Percentiles rank a stretch among this genome's conserved stretches.
Conservation (phyloP, 2,888 invertebrate genomes). For the Cyaniris semiargus region DNA sequence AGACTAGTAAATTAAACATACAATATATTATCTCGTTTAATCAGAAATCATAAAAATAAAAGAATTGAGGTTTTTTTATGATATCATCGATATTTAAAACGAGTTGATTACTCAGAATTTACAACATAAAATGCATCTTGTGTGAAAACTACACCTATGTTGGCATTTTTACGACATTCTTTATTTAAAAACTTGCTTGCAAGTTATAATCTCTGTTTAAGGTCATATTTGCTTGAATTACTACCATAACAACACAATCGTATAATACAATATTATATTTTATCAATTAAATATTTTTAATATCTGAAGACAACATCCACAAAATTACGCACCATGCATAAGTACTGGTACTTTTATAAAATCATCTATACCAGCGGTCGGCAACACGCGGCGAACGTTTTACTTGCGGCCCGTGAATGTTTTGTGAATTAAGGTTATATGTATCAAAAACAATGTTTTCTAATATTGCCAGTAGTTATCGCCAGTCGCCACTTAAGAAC, state of each 20-base stretch:
- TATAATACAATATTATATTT: too few species aligned
- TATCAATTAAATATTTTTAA: too few species aligned
- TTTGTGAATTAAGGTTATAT: too few species aligned
- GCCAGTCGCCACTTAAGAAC: too few species aligned
- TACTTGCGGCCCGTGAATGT: too few species aligned
- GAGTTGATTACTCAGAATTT: not conserved
- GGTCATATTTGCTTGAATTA: not conserved
- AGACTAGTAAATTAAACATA: not conserved
- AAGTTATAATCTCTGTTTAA: not conserved
- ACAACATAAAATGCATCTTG: constrained; percentile 6
- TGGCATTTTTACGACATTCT: not conserved
- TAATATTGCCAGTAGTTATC: too few species aligned
- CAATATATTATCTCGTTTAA: not conserved
- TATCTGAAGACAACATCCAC: too few species aligned
- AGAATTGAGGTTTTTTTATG: not conserved
- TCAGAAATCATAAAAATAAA: not conserved
- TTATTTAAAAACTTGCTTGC: not conserved
- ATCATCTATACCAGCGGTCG: too few species aligned
- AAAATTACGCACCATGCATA: too few species aligned
- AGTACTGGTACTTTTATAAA: not conserved
- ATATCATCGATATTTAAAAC: constrained; percentile 6
- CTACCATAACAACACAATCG: too few species aligned
- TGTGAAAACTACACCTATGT: constrained; percentile 5
- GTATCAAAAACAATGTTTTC: too few species aligned
- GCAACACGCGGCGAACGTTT: too few species aligned